Evolutionary conservation across 2,113 vertebrate species (phyloP).

Genomic region (Equus quagga): DNA sequence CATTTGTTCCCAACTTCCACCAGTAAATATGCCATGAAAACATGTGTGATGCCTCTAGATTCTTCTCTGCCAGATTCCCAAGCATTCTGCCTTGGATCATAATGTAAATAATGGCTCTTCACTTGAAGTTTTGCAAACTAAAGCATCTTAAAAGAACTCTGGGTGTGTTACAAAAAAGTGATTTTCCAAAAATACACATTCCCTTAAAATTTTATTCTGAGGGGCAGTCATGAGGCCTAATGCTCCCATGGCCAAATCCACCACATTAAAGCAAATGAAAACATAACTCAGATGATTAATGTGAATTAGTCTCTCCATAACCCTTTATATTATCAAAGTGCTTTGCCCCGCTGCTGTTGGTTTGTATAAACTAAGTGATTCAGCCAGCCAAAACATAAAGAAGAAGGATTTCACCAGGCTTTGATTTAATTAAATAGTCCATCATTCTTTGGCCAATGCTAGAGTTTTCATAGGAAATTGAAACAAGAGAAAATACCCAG

Average conservation of each 20-base stretch:
- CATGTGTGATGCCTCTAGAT: background rate
- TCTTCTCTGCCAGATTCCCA: background rate
- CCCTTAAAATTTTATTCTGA: slow-evolving; percentile 37
- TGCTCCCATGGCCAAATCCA: background rate
- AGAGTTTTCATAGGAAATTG: background rate
- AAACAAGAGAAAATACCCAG: background rate
- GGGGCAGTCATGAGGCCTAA: background rate
- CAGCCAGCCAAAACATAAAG: slow-evolving; percentile 2
- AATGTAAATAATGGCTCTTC: background rate
- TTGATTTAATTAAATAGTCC: slow-evolving; percentile 20
- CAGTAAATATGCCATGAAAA: background rate
- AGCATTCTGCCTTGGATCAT: background rate
- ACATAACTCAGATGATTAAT: background rate
- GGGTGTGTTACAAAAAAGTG: slow-evolving; percentile 9
- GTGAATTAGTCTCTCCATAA: background rate
- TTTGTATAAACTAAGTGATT: slow-evolving; percentile 10
- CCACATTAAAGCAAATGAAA: slow-evolving; percentile 65
- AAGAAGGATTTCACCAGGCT: background rate
- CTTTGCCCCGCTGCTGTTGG: slow-evolving; percentile 7
- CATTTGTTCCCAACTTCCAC: background rate
- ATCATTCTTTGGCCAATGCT: background rate
- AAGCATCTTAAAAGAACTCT: slow-evolving; percentile 53
- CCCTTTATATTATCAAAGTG: background rate
- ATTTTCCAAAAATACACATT: slow-evolving; percentile 67
- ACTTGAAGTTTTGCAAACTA: background rate